Evolutionary conservation across 1,140 invertebrate genomes (phyloP).

Genomic region (honey bee (Apis mellifera)): DNA sequence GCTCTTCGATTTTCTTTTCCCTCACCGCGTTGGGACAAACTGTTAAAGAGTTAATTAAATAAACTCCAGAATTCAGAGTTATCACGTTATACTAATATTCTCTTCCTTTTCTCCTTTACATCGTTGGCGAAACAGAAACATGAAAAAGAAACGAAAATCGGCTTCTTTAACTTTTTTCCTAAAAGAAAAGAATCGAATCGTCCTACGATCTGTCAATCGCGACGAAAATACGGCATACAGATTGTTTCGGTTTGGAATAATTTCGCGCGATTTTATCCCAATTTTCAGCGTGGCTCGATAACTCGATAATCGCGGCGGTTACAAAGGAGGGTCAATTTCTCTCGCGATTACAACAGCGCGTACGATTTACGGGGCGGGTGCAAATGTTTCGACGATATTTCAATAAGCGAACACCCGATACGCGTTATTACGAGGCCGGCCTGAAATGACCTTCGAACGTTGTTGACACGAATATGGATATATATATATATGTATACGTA

Average conservation of each 20-base stretch:
- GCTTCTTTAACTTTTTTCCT: too few species aligned
- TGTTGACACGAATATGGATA: slow-evolving; percentile 28
- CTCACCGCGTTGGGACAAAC: too few species aligned
- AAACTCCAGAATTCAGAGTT: too few species aligned
- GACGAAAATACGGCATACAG: too few species aligned
- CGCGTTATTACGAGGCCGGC: slow-evolving; percentile 23
- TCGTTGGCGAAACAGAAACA: too few species aligned
- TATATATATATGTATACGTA: background rate
- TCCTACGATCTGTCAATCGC: too few species aligned
- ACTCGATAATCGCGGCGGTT: slow-evolving; percentile 13
- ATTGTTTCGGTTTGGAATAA: background rate
- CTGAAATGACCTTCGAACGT: slow-evolving; percentile 26
- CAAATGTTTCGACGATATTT: slow-evolving; percentile 49
- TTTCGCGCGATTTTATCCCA: background rate
- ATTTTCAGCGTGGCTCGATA: slow-evolving; percentile 2
- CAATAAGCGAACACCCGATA: slow-evolving; percentile 37
- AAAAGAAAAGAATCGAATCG: too few species aligned
- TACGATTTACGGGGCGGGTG: slow-evolving; percentile 27
- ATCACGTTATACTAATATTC: too few species aligned
- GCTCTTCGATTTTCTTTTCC: too few species aligned
- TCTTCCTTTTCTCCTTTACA: too few species aligned
- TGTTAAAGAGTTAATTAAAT: too few species aligned
- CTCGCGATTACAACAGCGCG: slow-evolving; percentile 16
- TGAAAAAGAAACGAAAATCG: too few species aligned
- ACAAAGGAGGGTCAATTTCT: slow-evolving; percentile 32